phyloP scores from a whole-genome alignment of 2,888 invertebrate genomes.

The Carterocephalus palaemon region DNA sequence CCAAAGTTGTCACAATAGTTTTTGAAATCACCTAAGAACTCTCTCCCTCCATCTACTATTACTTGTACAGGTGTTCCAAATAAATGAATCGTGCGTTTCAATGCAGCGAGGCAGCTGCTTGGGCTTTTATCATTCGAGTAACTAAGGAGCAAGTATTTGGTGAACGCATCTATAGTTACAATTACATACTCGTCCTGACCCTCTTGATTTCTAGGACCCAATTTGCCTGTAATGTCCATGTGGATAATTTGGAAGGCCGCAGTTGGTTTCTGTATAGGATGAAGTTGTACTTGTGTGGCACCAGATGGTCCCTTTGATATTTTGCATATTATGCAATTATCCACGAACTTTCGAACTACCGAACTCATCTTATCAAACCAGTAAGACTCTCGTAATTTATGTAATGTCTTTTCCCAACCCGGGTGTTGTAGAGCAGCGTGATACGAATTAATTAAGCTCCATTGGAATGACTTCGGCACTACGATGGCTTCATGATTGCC shows the following conservation, averaged over 20 bases:
- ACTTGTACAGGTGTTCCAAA: conserved; percentile 6
- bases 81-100: neutral
- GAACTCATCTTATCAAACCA: conserved; percentile 5
- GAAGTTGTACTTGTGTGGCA: neutral
- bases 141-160: conserved; percentile 28
- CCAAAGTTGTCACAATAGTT: too few species aligned
- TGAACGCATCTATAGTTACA: conserved; percentile 32
- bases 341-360: neutral
- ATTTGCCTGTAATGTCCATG: too few species aligned
- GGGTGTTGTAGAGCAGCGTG: neutral
- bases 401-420: conserved; percentile 6
- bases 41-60: too few species aligned
- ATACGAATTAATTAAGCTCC: neutral
- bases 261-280: neutral
- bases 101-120: too few species aligned
- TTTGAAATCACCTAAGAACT: too few species aligned
- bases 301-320: neutral
- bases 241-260: neutral
- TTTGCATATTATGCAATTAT: conserved; percentile 3
- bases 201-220: conserved; percentile 26
- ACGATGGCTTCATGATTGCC: neutral
- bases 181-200: conserved; percentile 30
- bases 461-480: neutral
- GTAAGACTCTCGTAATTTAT: neutral
- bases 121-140: conserved; percentile 18